phyloP scores from a whole-genome alignment of 2,113 vertebrate species.

The Perca flavescens region DNA sequence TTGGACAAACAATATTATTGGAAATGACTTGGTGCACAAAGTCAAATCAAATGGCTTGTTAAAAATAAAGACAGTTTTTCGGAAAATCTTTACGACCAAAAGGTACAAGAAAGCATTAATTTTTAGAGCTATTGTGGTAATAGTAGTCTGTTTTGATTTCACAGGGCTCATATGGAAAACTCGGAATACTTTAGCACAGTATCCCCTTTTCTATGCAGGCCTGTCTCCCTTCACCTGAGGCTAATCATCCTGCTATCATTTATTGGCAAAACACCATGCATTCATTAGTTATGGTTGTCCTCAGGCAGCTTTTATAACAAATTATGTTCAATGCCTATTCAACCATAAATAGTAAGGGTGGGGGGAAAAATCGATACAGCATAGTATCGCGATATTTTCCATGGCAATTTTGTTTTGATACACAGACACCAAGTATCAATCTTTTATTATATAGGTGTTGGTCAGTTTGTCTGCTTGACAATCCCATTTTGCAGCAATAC shows the following conservation, averaged over 20 bases:
- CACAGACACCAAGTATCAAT: too few relatives aligned
- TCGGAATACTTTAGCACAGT: not conserved
- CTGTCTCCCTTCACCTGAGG: not conserved
- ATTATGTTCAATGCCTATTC: too few relatives aligned
- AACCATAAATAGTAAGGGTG: too few relatives aligned
- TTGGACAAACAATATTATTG: not conserved
- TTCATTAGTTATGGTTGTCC: not conserved
- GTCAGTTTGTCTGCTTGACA: too few relatives aligned
- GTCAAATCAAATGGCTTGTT: not conserved
- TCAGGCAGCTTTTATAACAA: not conserved
- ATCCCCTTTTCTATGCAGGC: not conserved
- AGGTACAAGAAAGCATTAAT: not conserved
- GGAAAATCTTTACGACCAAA: not conserved
- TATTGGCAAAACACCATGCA: not conserved
- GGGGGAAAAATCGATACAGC: too few relatives aligned
- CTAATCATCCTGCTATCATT: not conserved
- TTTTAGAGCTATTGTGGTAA: not conserved
- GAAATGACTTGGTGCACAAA: not conserved
- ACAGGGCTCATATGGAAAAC: not conserved
- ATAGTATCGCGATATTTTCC: too few relatives aligned
- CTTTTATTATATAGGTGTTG: too few relatives aligned
- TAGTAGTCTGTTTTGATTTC: not conserved
- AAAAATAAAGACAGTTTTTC: not conserved
- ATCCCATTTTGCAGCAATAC: too few relatives aligned
- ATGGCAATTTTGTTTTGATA: too few relatives aligned